Percentiles rank a stretch among this genome's conserved stretches.
These are phyloP conservation scores for Montipora cactus DNA, from an alignment of 64 coral and sea anemone genomes.

Conservation along the genomic window DNA sequence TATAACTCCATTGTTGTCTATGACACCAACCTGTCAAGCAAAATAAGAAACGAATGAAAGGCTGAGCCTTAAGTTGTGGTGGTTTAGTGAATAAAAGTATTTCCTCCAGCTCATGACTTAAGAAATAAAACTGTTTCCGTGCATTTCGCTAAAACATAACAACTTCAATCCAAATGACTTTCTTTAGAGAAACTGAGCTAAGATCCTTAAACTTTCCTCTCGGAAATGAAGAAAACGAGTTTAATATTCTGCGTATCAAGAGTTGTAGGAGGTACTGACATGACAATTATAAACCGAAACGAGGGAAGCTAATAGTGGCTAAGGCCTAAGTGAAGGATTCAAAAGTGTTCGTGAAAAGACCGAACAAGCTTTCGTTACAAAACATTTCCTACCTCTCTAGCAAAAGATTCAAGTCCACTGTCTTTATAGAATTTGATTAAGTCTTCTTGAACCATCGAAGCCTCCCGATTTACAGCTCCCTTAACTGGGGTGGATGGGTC, in stretches of 20 bases:
- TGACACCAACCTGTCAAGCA: constrained; percentile 80
- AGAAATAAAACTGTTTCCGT: background rate
- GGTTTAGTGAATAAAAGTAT: background rate
- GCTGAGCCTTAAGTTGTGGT: background rate
- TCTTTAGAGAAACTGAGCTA: background rate
- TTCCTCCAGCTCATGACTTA: background rate
- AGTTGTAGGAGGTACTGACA: constrained; percentile 54
- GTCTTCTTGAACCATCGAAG: constrained; percentile 74
- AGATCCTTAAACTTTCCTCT: background rate
- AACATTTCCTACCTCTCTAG: constrained; percentile 78
- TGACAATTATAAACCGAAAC: constrained; percentile 75
- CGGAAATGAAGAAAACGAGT: background rate
- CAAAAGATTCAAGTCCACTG: constrained; percentile 76
- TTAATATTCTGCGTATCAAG: background rate
- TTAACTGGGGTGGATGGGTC: constrained; percentile 81
- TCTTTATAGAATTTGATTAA: constrained; percentile 92
- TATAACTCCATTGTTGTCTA: constrained; percentile 90
- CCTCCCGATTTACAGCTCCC: constrained; percentile 67
- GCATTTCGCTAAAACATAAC: background rate
- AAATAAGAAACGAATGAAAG: constrained; percentile 29
- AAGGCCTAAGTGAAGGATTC: no score
- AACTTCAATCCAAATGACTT: background rate
- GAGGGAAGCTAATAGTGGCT: constrained; percentile 57
- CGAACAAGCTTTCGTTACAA: no score
- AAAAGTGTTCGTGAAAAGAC: no score